phyloP scores from a whole-genome alignment of 2,797 vertebrate species.

The Stomatorhinus walkeri region DNA sequence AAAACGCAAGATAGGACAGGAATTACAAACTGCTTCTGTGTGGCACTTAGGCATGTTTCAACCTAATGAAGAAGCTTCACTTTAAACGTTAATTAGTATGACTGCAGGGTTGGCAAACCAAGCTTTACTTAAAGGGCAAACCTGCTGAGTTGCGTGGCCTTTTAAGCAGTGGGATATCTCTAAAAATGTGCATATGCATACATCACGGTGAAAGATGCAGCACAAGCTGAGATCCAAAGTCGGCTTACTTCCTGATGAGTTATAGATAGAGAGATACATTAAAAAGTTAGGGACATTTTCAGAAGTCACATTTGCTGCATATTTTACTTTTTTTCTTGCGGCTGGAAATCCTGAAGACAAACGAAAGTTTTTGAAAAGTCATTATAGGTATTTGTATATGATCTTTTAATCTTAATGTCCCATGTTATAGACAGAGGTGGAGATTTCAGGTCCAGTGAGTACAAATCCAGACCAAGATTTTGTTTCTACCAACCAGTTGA shows the following conservation, averaged over 20 bases:
- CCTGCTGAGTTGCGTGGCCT: background rate
- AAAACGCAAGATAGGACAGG: background rate
- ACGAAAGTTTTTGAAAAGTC: background rate
- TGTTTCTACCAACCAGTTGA: background rate
- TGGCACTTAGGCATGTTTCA: background rate
- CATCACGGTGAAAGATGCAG: background rate
- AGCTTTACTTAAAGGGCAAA: background rate
- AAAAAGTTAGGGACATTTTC: background rate
- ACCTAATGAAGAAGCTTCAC: background rate
- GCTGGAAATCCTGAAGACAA: background rate
- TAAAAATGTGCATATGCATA: background rate
- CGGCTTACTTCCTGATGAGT: background rate
- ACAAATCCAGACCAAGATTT: background rate
- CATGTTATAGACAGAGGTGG: background rate
- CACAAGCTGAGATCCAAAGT: background rate
- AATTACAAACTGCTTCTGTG: background rate
- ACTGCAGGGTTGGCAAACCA: background rate
- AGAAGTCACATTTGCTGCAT: background rate
- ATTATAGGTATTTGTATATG: background rate
- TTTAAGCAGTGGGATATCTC: background rate
- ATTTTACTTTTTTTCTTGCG: background rate
- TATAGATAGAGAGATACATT: background rate
- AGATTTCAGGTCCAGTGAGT: background rate
- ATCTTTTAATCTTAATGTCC: background rate
- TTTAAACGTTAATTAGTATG: background rate